A percentile compares a stretch with the other conserved stretches of the same genome.
phyloP scores from a whole-genome alignment of 1,140 invertebrate genomes.

The Homarus americanus region DNA sequence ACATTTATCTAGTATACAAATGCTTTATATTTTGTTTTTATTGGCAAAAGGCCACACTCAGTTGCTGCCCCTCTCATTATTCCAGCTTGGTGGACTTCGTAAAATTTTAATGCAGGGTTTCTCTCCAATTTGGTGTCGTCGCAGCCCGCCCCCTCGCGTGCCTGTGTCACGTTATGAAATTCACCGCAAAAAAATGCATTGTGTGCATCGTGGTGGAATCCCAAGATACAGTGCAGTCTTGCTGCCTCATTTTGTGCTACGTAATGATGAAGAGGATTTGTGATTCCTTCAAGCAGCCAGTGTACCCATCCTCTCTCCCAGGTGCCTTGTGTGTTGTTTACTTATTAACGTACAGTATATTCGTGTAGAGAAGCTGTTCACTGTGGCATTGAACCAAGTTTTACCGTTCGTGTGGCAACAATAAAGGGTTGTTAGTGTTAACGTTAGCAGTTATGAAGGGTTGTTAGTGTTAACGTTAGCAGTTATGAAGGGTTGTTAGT shows the following conservation, averaged over 20 bases:
- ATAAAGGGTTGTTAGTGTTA: too few species aligned
- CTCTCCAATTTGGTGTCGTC: not conserved
- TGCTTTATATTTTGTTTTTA: not conserved
- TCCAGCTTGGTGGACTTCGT: not conserved
- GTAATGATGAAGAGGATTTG: not conserved
- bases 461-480: too few species aligned
- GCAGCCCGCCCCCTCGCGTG: not conserved
- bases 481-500: too few species aligned
- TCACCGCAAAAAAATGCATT: not conserved
- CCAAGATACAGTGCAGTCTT: not conserved
- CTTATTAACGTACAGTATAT: too few species aligned
- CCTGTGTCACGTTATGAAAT: not conserved
- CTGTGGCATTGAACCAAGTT: too few species aligned
- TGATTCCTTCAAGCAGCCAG: too few species aligned
- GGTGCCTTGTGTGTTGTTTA: too few species aligned
- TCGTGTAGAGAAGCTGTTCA: too few species aligned
- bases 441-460: too few species aligned
- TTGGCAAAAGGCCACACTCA: not conserved
- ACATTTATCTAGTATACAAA: not conserved
- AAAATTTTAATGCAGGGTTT: not conserved
- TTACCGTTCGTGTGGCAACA: too few species aligned
- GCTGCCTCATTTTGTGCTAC: not conserved
- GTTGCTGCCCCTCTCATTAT: not conserved
- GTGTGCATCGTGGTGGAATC: not conserved
- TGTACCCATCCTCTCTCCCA: too few species aligned